Evolutionary conservation across 2,113 vertebrate genomes (phyloP), one percentile per base, ranked within the genome.

Genomic region (Scomber japonicus): DNA sequence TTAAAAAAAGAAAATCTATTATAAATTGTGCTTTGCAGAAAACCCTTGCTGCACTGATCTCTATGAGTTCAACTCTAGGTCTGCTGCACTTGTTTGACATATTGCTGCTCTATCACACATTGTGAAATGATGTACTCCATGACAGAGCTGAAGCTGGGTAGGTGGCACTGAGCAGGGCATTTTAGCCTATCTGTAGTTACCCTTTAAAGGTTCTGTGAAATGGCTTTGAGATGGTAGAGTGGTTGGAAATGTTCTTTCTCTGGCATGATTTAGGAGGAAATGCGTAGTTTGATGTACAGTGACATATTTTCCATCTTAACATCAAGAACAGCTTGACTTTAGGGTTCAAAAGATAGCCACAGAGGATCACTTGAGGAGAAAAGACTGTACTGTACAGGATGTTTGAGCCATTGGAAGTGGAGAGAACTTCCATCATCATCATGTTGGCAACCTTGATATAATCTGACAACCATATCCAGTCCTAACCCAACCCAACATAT

Each of bases 281-380:
- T 53, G 56, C 51, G 51, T 4, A n/a, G 49, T 74, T 76, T 40
- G 67, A 76, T 71, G 71, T 27, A 24, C 60, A 15, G 19, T 60
- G 60, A 51, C 61, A 71, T 44, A 44, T 75, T 60, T 82, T 35
- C 40, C 68, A 67, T 30, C 60, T 66, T 4, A 51, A 46, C 62
- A 64, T 46, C 65, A 70, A 64, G 21, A 57, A 59, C 9, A 48
- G 19, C 31, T 21, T 11, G 30, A 68, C 49, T 64, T 51, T 30
- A 49, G n/a, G 77, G 60, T 64, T 60, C 11, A 21, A 55, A 46
- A 35, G 24, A 24, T n/a, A 60, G 54, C 63, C 46, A 57, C 19
- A 51, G 53, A 75, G 55, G 65, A 61, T 9, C 49, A 24, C 59
- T 55, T 15, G 13, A 48, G 40, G 15, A 45, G 10, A 51, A 13